phyloP scores from a whole-genome alignment of 2,797 vertebrate genomes.

The Phalanger gymnotis region DNA sequence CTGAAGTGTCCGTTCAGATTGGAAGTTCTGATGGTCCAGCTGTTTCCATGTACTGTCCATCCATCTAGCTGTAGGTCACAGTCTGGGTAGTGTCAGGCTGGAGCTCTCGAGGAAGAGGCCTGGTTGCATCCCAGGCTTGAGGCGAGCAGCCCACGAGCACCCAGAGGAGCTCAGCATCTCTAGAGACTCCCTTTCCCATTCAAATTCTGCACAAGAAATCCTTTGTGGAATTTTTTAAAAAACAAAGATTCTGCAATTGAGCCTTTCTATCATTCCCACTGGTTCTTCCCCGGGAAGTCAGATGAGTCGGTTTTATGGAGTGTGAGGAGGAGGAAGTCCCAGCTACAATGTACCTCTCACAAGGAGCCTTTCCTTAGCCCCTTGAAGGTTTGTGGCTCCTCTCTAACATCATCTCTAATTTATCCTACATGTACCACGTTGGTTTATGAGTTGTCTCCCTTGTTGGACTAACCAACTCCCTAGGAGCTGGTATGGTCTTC shows the following conservation, averaged over 20 bases:
- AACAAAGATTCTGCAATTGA: too few relatives aligned
- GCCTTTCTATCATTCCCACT: neutral
- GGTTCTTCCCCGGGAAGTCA: neutral
- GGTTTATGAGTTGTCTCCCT: neutral
- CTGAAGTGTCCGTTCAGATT: neutral
- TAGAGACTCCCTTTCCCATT: neutral
- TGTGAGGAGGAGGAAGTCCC: neutral
- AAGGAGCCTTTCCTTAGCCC: too few relatives aligned
- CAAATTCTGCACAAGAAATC: neutral
- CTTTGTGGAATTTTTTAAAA: neutral
- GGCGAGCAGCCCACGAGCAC: neutral
- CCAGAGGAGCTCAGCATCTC: neutral
- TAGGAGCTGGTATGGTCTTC: neutral
- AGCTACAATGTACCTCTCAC: neutral
- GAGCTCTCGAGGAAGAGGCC: neutral
- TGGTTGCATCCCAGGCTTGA: too few relatives aligned
- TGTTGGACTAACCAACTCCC: rapidly evolving
- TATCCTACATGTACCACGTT: neutral
- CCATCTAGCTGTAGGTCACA: neutral
- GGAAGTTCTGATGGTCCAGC: rapidly evolving
- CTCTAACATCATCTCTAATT: neutral
- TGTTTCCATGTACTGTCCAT: neutral
- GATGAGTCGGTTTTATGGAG: neutral
- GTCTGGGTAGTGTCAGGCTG: neutral
- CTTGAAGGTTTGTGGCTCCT: neutral